Evolutionary conservation across 2,113 vertebrate species (phyloP).

Genomic region (Phalacrocorax brasilianus): DNA sequence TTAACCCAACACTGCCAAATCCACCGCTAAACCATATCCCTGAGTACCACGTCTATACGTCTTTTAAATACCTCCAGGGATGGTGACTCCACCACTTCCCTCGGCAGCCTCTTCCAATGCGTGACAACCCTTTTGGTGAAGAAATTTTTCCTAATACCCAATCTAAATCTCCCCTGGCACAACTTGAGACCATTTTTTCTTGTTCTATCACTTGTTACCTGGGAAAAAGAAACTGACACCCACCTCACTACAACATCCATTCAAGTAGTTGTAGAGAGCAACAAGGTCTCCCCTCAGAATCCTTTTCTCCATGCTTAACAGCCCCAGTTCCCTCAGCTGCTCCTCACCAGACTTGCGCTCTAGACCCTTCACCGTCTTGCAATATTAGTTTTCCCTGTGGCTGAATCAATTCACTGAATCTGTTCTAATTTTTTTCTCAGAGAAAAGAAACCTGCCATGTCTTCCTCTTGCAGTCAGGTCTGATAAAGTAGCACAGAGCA

Average conservation of each 20-base stretch:
- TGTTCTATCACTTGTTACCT: accelerated
- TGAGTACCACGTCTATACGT: accelerated
- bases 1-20: background rate
- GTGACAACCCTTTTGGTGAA: accelerated
- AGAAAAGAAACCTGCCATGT: background rate
- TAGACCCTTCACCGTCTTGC: background rate
- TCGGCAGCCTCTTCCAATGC: background rate
- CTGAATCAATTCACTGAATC: background rate
- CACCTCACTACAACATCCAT: background rate
- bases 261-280: background rate
- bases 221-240: background rate
- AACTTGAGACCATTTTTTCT: background rate
- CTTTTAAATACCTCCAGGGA: background rate
- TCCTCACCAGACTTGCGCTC: background rate
- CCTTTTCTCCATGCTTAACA: background rate
- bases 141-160: background rate
- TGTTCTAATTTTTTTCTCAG: background rate
- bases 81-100: background rate
- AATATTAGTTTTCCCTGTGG: background rate
- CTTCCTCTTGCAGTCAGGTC: background rate
- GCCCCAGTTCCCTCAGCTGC: accelerated
- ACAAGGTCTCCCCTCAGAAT: background rate
- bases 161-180: background rate
- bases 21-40: too few species aligned
- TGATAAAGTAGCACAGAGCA: background rate